phyloP scores from a whole-genome alignment of 2,888 invertebrate species.

The Andrena trimmerana region DNA sequence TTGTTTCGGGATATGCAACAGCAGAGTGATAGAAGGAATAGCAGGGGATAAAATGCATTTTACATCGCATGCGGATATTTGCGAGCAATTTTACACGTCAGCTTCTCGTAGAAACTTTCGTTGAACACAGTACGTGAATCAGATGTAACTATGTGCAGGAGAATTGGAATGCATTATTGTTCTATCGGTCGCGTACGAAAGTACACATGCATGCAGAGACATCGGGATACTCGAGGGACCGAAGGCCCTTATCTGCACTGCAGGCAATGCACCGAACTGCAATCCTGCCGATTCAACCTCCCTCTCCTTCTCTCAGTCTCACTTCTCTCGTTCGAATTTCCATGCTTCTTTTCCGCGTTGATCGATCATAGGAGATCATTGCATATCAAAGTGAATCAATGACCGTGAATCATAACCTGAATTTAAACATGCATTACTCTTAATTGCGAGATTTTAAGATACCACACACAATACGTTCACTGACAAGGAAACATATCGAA shows the following conservation, averaged over 20 bases:
- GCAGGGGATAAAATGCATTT: not conserved
- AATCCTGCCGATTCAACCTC: slow-evolving; percentile 56
- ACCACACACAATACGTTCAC: too few species aligned
- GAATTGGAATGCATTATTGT: slow-evolving; percentile 26
- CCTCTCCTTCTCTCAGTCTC: slow-evolving; percentile 13
- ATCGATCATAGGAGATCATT: not conserved
- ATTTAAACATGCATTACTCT: not conserved
- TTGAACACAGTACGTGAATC: not conserved
- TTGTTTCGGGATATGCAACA: too few species aligned
- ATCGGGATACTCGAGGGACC: slow-evolving; percentile 45
- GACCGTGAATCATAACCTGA: not conserved
- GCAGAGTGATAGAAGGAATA: not conserved
- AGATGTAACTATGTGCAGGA: slow-evolving; percentile 10
- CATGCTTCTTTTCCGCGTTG: not conserved
- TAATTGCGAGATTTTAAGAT: too few species aligned
- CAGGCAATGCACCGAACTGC: slow-evolving; percentile 61
- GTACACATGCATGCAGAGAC: slow-evolving; percentile 28
- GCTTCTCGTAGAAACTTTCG: not conserved
- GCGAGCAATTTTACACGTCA: not conserved
- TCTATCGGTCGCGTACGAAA: slow-evolving; percentile 20
- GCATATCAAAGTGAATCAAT: not conserved
- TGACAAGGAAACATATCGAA: too few species aligned
- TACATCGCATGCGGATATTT: not conserved
- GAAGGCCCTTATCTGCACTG: slow-evolving; percentile 71
- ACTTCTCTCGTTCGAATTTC: slow-evolving; percentile 17